These are phyloP conservation scores for Poecilia velifera DNA, from an alignment of 2,797 vertebrate species.

Conservation along the genomic window DNA sequence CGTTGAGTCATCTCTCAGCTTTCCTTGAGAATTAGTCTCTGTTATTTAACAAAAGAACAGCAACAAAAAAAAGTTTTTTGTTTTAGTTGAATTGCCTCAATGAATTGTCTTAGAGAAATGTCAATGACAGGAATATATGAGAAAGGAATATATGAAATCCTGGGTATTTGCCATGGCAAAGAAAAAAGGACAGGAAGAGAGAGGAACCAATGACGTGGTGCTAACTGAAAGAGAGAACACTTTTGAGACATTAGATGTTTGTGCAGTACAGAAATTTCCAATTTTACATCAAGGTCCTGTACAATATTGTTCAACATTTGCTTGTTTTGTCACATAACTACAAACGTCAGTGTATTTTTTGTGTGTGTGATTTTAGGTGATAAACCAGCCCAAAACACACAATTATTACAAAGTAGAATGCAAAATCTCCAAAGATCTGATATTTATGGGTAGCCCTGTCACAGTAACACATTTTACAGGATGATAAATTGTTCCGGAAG, in stretches of 20 bases:
- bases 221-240: not conserved
- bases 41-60: not conserved
- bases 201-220: not conserved
- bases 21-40: not conserved
- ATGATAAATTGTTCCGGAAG: no score
- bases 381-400: no score
- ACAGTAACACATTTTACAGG: no score
- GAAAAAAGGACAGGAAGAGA: not conserved
- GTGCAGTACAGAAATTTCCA: not conserved
- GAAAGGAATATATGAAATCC: not conserved
- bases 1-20: not conserved
- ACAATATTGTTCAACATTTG: not conserved
- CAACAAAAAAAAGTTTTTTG: not conserved
- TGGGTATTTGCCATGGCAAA: not conserved
- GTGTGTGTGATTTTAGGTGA: not conserved
- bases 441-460: not conserved
- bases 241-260: not conserved
- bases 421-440: no score
- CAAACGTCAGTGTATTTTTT: not conserved
- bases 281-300: not conserved
- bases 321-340: not conserved
- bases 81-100: not conserved
- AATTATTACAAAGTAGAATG: not conserved
- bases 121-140: not conserved
- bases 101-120: not conserved